phyloP scores from a whole-genome alignment of 2,113 vertebrate species.

The Xiphophorus maculatus region DNA sequence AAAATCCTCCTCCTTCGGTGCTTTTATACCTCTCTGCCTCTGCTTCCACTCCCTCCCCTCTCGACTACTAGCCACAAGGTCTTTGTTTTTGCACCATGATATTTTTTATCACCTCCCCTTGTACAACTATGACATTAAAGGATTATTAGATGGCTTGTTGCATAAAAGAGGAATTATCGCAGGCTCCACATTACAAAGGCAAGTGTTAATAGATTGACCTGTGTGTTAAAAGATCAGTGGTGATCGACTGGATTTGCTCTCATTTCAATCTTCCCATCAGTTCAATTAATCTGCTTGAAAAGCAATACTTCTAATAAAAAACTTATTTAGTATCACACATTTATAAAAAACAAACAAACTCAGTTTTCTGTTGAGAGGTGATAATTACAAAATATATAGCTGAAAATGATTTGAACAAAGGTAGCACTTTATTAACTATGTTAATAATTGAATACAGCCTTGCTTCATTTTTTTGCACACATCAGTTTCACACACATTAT shows the following conservation, averaged over 20 bases:
- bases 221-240: slow-evolving; percentile 24
- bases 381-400: too few species aligned
- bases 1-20: slow-evolving; percentile 41
- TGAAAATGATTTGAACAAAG: too few species aligned
- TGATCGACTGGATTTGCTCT: slow-evolving; percentile 14
- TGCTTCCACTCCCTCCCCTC: slow-evolving; percentile 48
- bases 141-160: slow-evolving; percentile 38
- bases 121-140: slow-evolving; percentile 21
- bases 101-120: slow-evolving; percentile 31
- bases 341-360: too few species aligned
- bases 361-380: too few species aligned
- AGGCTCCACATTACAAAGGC: slow-evolving; percentile 25
- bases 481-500: neutral
- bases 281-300: too few species aligned
- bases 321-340: too few species aligned
- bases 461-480: neutral
- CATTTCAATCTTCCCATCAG: too few species aligned
- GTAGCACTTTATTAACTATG: too few species aligned
- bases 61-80: slow-evolving; percentile 36
- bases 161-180: slow-evolving; percentile 17
- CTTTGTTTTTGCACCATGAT: slow-evolving; percentile 38
- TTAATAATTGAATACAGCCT: neutral
- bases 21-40: slow-evolving; percentile 56
- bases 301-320: too few species aligned
- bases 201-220: slow-evolving; percentile 10